A percentile compares a stretch with the other conserved stretches of the same genome.
Conservation (phyloP, 2,113 vertebrate genomes). For the Aldabrachelys gigantea region DNA sequence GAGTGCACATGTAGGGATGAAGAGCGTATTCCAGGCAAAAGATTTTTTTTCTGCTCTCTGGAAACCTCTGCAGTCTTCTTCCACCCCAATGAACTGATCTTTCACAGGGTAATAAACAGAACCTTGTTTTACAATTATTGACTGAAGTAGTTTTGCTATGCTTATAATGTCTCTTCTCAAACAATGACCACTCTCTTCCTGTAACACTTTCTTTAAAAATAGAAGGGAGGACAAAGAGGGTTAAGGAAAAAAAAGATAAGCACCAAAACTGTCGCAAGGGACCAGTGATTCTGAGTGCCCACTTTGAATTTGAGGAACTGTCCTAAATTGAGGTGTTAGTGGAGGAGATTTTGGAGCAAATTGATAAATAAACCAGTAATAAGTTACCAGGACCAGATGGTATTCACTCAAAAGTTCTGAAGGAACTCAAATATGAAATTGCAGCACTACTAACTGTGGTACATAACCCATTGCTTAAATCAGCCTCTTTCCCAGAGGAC, state of each 20-base stretch:
- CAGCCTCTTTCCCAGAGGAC: too few species aligned
- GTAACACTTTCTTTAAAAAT: conserved; percentile 43
- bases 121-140: not conserved
- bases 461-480: too few species aligned
- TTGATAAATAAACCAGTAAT: not conserved
- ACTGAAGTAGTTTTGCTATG: not conserved
- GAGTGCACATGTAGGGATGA: not conserved
- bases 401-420: too few species aligned
- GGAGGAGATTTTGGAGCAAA: not conserved
- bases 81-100: fast-evolving
- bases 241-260: not conserved
- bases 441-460: too few species aligned
- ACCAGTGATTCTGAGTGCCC: conserved; percentile 30
- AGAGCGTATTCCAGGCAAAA: not conserved
- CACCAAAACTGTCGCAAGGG: conserved; percentile 18
- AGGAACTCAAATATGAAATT: too few species aligned
- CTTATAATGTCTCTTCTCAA: not conserved
- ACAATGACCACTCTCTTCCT: not conserved
- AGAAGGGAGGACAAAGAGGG: conserved; percentile 2
- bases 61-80: not conserved
- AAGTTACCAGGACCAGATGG: not conserved
- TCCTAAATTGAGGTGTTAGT: not conserved
- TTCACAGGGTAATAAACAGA: not conserved
- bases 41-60: not conserved
- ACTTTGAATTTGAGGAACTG: conserved; percentile 60